A percentile compares a stretch with the other conserved stretches of the same genome.
phyloP scores from a whole-genome alignment of 2,113 vertebrate species.

The Prunella fulvescens region DNA sequence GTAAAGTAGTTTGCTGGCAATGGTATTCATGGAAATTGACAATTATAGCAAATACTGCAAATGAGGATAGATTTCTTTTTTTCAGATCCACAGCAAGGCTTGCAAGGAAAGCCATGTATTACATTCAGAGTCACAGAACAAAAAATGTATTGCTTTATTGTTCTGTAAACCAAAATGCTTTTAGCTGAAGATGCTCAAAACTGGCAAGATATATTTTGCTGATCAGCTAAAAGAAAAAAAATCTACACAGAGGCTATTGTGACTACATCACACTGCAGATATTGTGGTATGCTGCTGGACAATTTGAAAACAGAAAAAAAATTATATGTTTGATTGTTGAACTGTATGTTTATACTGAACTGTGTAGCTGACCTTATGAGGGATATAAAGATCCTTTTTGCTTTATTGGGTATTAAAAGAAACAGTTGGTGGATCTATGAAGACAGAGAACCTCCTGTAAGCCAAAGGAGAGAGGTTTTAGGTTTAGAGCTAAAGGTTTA shows the following conservation, averaged over 20 bases:
- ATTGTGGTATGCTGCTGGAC: background rate
- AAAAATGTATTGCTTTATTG: background rate
- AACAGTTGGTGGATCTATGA: background rate
- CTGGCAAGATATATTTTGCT: background rate
- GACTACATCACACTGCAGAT: background rate
- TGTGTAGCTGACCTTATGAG: background rate
- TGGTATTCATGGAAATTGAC: background rate
- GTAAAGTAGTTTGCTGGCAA: constrained; percentile 8
- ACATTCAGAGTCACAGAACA: background rate
- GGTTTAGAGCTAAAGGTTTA: background rate
- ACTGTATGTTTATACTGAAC: background rate
- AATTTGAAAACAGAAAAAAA: background rate
- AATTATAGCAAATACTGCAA: background rate
- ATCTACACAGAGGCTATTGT: background rate
- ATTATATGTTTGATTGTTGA: background rate
- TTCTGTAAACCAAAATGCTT: background rate
- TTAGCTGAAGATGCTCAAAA: background rate
- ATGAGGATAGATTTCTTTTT: background rate
- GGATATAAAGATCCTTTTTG: background rate
- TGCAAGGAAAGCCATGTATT: constrained; percentile 7
- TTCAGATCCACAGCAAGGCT: background rate
- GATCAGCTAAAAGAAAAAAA: background rate
- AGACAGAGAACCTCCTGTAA: background rate
- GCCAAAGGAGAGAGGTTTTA: background rate
- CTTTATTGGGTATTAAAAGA: background rate